A percentile compares a stretch with the other conserved stretches of the same genome.
Conservation (phyloP, 2,113 vertebrate species). For the Polypterus senegalus region DNA sequence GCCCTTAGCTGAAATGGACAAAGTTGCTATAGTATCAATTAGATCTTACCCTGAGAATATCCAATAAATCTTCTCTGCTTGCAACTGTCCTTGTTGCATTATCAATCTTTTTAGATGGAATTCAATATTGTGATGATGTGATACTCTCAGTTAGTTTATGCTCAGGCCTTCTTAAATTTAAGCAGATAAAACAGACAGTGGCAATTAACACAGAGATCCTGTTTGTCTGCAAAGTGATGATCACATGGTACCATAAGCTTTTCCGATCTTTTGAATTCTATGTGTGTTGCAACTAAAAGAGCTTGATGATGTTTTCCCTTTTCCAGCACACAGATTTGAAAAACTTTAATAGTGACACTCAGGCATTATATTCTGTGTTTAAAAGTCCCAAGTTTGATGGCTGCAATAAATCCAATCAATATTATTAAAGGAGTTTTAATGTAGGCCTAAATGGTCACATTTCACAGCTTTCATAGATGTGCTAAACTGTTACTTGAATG, state of each 20-base stretch:
- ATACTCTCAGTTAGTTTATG: slow-evolving; percentile 14
- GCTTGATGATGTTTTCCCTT: too few species aligned
- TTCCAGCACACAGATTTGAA: too few species aligned
- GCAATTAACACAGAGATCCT: slow-evolving; percentile 16
- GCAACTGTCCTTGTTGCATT: slow-evolving; percentile 12
- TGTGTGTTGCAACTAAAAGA: too few species aligned
- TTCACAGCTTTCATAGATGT: too few species aligned
- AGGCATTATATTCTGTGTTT: too few species aligned
- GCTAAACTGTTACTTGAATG: too few species aligned
- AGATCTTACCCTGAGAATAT: slow-evolving; percentile 7
- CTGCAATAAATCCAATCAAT: too few species aligned
- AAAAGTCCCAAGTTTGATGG: too few species aligned
- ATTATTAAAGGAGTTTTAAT: too few species aligned
- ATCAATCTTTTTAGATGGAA: slow-evolving; percentile 20
- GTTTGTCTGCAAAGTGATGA: slow-evolving; percentile 24
- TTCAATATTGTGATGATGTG: slow-evolving; percentile 13
- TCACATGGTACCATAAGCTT: slow-evolving; percentile 21
- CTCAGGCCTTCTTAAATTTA: slow-evolving; percentile 17
- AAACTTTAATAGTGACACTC: too few species aligned
- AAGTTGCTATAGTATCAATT: background rate
- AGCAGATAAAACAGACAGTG: slow-evolving; percentile 13
- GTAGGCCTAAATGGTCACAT: too few species aligned
- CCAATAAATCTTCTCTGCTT: slow-evolving; percentile 11
- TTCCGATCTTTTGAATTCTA: slow-evolving; percentile 15
- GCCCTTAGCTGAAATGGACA: slow-evolving; percentile 11